These are phyloP conservation scores for Garrulus glandarius DNA, from an alignment of 2,797 vertebrate genomes.

Conservation along the genomic window DNA sequence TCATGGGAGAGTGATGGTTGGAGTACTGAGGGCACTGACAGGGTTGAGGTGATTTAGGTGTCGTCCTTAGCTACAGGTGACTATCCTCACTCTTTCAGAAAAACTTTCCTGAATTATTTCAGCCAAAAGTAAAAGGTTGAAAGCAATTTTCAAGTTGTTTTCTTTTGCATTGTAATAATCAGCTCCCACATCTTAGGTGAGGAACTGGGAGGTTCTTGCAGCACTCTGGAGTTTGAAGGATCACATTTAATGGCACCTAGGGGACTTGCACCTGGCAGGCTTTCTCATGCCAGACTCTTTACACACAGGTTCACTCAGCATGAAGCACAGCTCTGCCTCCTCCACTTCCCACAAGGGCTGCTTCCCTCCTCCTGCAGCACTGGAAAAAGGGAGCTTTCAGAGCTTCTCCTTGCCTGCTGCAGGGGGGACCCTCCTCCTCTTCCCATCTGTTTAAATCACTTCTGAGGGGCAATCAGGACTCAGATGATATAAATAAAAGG, in stretches of 20 bases:
- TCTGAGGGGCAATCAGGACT: not conserved
- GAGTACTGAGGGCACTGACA: not conserved
- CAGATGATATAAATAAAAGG: not conserved
- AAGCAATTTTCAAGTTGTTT: not conserved
- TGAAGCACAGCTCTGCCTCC: not conserved
- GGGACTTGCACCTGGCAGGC: not conserved
- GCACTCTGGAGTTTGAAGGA: not conserved
- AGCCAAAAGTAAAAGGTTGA: not conserved
- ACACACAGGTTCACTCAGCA: not conserved
- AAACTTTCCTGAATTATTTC: not conserved
- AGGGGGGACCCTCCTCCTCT: not conserved
- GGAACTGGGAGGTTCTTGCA: not conserved
- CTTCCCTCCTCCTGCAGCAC: not conserved
- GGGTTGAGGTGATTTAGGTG: not conserved
- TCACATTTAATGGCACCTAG: not conserved
- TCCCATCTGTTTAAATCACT: slow-evolving; percentile 12
- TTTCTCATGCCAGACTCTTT: rapidly evolving
- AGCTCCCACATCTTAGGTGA: not conserved
- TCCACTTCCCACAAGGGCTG: not conserved
- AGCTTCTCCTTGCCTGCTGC: not conserved
- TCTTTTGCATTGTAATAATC: not conserved
- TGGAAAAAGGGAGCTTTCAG: not conserved
- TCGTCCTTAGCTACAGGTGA: not conserved
- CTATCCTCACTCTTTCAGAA: not conserved
- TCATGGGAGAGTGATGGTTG: not conserved